Evolutionary conservation across 2,888 invertebrate genomes (phyloP).

Genomic region (Allophyes oxyacanthae): DNA sequence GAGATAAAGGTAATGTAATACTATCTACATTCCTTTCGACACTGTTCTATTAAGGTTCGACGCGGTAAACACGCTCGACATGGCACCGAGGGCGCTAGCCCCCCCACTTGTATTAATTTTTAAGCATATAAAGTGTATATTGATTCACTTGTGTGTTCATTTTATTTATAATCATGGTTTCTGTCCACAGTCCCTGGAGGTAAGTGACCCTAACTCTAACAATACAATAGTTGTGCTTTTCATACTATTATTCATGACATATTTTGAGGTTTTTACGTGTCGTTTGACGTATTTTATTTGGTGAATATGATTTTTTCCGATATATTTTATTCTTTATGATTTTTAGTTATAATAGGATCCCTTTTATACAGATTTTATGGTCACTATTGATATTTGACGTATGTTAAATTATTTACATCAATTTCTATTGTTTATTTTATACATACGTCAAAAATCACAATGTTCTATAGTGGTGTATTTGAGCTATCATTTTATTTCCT

Average conservation of each 20-base stretch:
- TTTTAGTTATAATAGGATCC: constrained; percentile 33
- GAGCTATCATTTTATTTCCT: constrained; percentile 30
- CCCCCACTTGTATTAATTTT: constrained; percentile 83
- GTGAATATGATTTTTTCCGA: constrained; percentile 26
- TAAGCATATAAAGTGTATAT: constrained; percentile 89
- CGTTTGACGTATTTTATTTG: constrained; percentile 22
- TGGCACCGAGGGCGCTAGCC: constrained; percentile 68
- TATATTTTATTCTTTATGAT: constrained; percentile 37
- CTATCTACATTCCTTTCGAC: constrained; percentile 78
- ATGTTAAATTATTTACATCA: constrained; percentile 7
- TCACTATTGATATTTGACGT: constrained; percentile 37
- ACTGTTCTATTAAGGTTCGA: constrained; percentile 74
- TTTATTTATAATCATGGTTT: constrained; percentile 86
- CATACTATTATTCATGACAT: constrained; percentile 23
- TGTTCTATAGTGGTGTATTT: constrained; percentile 29
- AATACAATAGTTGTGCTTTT: constrained; percentile 41
- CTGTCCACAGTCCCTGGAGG: constrained; percentile 84
- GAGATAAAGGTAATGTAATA: constrained; percentile 78
- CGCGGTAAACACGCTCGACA: constrained; percentile 59
- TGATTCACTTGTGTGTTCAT: constrained; percentile 87
- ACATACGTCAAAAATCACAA: constrained; percentile 31
- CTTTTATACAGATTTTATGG: constrained; percentile 15
- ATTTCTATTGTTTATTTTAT: constrained; percentile 8
- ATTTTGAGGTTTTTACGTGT: constrained; percentile 42
- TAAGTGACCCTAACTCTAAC: constrained; percentile 79